Evolutionary conservation across 2,113 vertebrate genomes (phyloP), one percentile per base, ranked within the genome.

Genomic region (Microtus richardsoni): DNA sequence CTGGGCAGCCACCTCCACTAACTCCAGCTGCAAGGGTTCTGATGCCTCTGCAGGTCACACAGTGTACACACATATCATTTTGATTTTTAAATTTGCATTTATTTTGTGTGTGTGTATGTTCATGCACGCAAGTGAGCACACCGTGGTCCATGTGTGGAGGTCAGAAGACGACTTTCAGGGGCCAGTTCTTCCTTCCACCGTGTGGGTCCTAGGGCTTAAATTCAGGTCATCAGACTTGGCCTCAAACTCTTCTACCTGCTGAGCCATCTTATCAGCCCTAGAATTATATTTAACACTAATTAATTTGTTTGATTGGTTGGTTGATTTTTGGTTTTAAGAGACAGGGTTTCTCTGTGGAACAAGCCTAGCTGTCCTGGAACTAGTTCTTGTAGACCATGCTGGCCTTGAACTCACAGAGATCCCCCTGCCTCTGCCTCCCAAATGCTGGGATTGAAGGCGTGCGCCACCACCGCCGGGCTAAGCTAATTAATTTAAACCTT

Each of bases 71-170:
- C 2, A 2, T 54, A n/a, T 58, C 52, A n/a, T 80, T 58, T 58
- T 58, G 22, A 24, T 24, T 11, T 41, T 74, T 41, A 80, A 80
- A 7, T 80, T 58, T 58, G 49, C 60, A 22, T 8, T 41, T 83
- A 36, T 8, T 62, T 7, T 83, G 80, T 79, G 33, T 9, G 47
- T 16, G 24, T 60, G n/a, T 41, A 39, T 4, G n/a, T n/a, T 36
- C 3, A 17, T 6, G 52, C 7, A 19, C 1, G 10, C 21, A 24
- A 2, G 4, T 1, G 49, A 82, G 52, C 49, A 7, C 12, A 22
- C 80, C n/a, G 4, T 28, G 7, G 39, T n/a, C 16, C 16, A 33
- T 21, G 28, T 66, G 39, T 85, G 41, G 39, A 64, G 2, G 26
- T 33, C 26, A 33, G 60, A 84, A 19, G 26, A 41, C 7, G 28